Evolutionary conservation across 2,888 invertebrate genomes (phyloP).

Genomic region (Brachyptera putata): DNA sequence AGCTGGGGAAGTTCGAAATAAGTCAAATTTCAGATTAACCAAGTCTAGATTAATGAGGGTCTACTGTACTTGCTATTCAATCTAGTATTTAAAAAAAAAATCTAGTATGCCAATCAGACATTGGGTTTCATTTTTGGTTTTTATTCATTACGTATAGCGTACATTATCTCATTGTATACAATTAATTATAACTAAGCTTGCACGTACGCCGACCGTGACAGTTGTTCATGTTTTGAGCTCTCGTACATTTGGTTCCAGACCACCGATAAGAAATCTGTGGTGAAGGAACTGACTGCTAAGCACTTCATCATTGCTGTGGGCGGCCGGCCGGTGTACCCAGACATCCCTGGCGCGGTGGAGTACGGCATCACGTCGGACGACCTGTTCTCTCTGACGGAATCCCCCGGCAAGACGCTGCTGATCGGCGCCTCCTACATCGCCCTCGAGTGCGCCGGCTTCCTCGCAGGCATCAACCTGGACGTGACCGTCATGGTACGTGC

Average conservation of each 20-base stretch:
- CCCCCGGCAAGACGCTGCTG: constrained; percentile 52
- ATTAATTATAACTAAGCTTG: no score
- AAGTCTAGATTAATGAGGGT: no score
- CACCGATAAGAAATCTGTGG: constrained; percentile 42
- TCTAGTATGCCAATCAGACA: no score
- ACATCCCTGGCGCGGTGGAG: constrained; percentile 48
- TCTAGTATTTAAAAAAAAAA: no score
- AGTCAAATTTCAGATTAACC: no score
- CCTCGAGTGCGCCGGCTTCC: constrained; percentile 55
- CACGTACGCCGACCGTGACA: no score
- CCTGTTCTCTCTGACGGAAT: constrained; percentile 48
- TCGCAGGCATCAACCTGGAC: constrained; percentile 47
- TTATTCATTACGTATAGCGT: no score
- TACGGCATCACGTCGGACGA: constrained; percentile 54
- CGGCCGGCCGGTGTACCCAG: constrained; percentile 49
- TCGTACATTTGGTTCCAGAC: constrained; percentile 33
- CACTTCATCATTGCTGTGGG: constrained; percentile 51
- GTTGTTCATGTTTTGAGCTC: no score
- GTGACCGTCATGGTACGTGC: constrained; percentile 47
- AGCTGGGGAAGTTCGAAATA: no score
- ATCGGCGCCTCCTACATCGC: constrained; percentile 58
- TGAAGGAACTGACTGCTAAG: constrained; percentile 44
- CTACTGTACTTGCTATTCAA: no score
- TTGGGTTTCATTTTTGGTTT: no score
- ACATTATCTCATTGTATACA: no score